These are phyloP conservation scores for Epizoanthus fatuus DNA, from an alignment of 92 coral and sea anemone genomes.

Conservation along the genomic window DNA sequence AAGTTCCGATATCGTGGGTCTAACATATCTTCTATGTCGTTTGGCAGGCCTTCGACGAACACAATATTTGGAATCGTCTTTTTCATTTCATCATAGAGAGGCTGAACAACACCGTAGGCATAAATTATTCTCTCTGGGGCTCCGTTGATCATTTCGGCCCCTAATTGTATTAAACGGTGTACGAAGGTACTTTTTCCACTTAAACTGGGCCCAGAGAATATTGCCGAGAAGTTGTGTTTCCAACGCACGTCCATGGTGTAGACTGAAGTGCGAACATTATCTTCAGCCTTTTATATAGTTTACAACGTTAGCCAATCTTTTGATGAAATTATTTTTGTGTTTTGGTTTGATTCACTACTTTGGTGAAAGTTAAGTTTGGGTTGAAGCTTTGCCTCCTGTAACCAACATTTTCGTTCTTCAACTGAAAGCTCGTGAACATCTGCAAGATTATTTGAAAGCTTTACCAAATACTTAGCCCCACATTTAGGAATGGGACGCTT, in stretches of 20 bases:
- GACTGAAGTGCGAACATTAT: background rate
- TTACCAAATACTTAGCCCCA: no score
- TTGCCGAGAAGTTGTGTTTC: background rate
- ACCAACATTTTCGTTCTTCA: no score
- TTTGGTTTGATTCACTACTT: no score
- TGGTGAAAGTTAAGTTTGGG: no score
- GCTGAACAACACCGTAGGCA: background rate
- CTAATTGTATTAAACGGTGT: background rate
- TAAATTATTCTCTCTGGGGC: background rate
- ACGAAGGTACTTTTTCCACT: background rate
- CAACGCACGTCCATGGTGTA: background rate
- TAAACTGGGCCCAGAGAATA: background rate
- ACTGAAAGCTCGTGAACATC: no score
- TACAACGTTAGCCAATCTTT: no score
- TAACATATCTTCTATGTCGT: background rate
- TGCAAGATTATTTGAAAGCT: no score
- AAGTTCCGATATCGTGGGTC: background rate
- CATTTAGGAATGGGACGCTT: no score
- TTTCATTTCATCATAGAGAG: background rate
- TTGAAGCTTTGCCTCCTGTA: no score
- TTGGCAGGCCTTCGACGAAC: background rate
- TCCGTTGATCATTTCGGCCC: background rate
- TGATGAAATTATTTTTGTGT: no score
- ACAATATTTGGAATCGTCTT: background rate
- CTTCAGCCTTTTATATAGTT: background rate